Base-by-base conservation (phyloP, 2,113 vertebrate genomes). In the Geococcyx californianus region DNA sequence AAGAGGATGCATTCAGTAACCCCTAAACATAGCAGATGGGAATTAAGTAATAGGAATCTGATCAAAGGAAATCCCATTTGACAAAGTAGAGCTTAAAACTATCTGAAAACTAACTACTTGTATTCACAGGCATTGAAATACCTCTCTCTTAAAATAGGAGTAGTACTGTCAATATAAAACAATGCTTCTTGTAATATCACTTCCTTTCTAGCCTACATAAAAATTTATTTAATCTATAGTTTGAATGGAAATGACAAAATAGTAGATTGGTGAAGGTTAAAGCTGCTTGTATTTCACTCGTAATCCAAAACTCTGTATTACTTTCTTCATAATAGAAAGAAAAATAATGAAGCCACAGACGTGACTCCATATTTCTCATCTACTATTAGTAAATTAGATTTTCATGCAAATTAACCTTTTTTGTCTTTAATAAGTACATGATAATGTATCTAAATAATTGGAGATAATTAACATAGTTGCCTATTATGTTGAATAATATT, bases 21-120 rank as follows among this genome's bases (percentile, higher is more conserved):
- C 17, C 67, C 42, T 83, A 59, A 77, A 89, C 25, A 72, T 0
- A 84, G 55, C 74, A 95, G 81, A 93, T 78, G 49, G 74, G 69
- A 95, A 84, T 87, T 96, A 97, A 87, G 38, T 44, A 78, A n/a
- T 34, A 55, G 24, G 11, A 89, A 68, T 67, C 69, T 74, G 93
- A 84, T 89, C 77, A 94, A 93, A 91, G 33, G 44, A 94, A 93
- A 95, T 91, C 34, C 29, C 16, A 79, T 87, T 72, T 93, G 84
- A 84, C 81, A 75, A 55, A n/a, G 74, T 55, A 42, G 68, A 88
- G n/a, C 34, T 92, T 78, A 89, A 80, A 89, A 78, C 34, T 38
- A 24, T 9, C 26, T 63, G 33, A 84, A 91, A 89, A 62, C 3
- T 15, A 74, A 17, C 19, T 55, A 17, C 28, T 74, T 86, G 49